phyloP scores from a whole-genome alignment of 35 echinoderm and acorn worm species.

The Lytechinus variegatus region DNA sequence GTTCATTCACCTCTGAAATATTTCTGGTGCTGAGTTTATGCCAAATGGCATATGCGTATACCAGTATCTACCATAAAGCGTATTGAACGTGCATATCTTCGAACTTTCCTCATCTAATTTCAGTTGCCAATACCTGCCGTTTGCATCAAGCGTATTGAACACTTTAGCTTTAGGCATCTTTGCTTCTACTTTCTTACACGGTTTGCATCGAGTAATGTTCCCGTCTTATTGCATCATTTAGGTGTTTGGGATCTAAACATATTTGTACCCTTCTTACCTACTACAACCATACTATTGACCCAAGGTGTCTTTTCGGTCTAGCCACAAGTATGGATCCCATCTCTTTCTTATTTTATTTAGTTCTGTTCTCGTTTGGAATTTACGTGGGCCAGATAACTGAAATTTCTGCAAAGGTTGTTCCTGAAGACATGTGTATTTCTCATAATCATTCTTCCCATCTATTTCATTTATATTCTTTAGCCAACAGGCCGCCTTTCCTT shows the following conservation, averaged over 20 bases:
- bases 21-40: conserved; percentile 55
- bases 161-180: not conserved
- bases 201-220: not conserved
- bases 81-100: not conserved
- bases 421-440: no score
- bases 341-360: no score
- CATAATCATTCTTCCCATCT: conserved; percentile 15
- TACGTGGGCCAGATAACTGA: no score
- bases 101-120: not conserved
- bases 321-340: no score
- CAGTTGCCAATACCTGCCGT: not conserved
- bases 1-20: conserved; percentile 49
- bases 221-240: conserved; percentile 44
- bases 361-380: no score
- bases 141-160: conserved; percentile 16
- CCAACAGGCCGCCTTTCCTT: no score
- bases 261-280: conserved; percentile 49
- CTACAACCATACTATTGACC: conserved; percentile 56
- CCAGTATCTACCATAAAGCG: conserved; percentile 47
- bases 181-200: not conserved
- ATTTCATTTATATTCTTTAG: no score
- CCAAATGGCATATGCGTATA: conserved; percentile 60
- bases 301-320: conserved; percentile 61
- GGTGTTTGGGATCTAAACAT: conserved; percentile 50
- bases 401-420: no score